Base-by-base conservation (phyloP, 2,113 vertebrate species). In the Malaclemys terrapin region DNA sequence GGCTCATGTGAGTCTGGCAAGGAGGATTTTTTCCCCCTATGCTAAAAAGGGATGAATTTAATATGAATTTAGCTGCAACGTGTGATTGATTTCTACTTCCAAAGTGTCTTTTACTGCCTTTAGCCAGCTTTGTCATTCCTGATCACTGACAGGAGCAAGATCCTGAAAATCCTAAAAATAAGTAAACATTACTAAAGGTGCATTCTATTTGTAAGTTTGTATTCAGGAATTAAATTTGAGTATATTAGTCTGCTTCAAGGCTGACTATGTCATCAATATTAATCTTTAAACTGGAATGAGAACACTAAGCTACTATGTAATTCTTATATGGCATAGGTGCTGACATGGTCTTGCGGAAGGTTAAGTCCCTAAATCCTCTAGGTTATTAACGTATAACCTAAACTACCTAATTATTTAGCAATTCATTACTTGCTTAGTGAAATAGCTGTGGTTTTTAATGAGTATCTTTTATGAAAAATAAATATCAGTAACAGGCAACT, bases 181-280 rank as follows among this genome's bases (percentile, higher is more conserved):
- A 94, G 80, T 86, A 93, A 49, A 59, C 94, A 19, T 84, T 93
- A 83, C 88, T 91, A 47, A 93, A 54, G 35, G 56, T 57, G 27
- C 88, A 49, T 91, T 91, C 72, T 93, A 62, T 85, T 85, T 91
- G 20, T 93, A 84, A 94, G n/a, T 80, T 84, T 92, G 75, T 57
- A 86, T n/a, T 95, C 29, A 92, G 65, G 84, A 96, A 96, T 95
- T 90, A 47, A 94, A 96, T 91, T 89, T 69, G 80, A 96, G 84
- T 90, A 89, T 95, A 92, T 95, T 95, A 56, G 47, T 10, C 2
- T 97, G 91, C 94, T 72, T 95, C 2, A 13, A 91, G 93, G 96
- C 84, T 92, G 92, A 89, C 54, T 80, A 50, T 65, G 84, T 97
- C 90, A 96, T 98, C 96, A 85, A 49, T 95, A 97, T 97, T 98